These are phyloP conservation scores for Venturia canescens DNA, from an alignment of 1,140 invertebrate genomes.

Conservation along the genomic window DNA sequence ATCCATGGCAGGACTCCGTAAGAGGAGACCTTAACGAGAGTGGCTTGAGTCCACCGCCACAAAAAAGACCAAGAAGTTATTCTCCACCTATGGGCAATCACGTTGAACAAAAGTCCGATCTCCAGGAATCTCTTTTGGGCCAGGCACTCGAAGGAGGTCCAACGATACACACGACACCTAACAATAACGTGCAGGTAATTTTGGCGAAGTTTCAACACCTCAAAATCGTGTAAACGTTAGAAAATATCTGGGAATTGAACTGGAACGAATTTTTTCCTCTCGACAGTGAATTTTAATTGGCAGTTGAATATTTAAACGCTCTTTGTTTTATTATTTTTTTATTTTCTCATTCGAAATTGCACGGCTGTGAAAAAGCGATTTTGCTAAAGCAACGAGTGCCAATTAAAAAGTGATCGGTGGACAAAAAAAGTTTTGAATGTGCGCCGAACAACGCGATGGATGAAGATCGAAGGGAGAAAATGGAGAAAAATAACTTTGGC, in stretches of 20 bases:
- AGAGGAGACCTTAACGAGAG: slow-evolving; percentile 72
- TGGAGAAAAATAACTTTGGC: neutral
- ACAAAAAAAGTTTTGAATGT: too few relatives aligned
- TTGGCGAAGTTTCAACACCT: neutral
- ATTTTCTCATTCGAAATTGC: too few relatives aligned
- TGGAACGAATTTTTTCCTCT: too few relatives aligned
- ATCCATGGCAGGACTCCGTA: slow-evolving; percentile 77
- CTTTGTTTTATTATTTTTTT: too few relatives aligned
- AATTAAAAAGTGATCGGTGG: too few relatives aligned
- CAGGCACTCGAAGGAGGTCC: slow-evolving; percentile 84
- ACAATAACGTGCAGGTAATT: slow-evolving; percentile 72
- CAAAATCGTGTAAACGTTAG: too few relatives aligned
- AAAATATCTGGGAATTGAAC: too few relatives aligned
- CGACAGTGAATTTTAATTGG: too few relatives aligned
- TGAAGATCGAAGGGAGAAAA: neutral
- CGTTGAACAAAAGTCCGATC: slow-evolving; percentile 76
- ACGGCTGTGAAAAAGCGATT: too few relatives aligned
- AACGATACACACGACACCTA: slow-evolving; percentile 76
- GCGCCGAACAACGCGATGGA: too few relatives aligned
- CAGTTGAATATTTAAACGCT: too few relatives aligned
- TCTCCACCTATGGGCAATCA: slow-evolving; percentile 76
- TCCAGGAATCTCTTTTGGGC: slow-evolving; percentile 83
- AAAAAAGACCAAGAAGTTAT: slow-evolving; percentile 78
- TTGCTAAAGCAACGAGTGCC: too few relatives aligned
- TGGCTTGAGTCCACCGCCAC: slow-evolving; percentile 76